Base-by-base conservation (phyloP, 2,888 invertebrate species). In the Leucoptera coffeella region DNA sequence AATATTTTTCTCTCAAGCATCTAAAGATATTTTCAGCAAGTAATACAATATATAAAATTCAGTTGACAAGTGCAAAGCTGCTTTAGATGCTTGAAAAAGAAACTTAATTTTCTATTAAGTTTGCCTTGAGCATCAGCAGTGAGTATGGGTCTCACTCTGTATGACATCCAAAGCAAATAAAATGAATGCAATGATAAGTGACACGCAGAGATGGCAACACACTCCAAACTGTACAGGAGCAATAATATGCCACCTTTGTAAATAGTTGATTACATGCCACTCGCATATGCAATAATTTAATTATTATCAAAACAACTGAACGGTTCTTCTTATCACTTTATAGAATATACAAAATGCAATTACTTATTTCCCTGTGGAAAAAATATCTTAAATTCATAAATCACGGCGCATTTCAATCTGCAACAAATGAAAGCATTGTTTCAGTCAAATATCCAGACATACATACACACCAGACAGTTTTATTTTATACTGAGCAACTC, bases 341-440 rank as follows among this genome's bases (percentile, higher is more conserved):
- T 71, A 71, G 65, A 72, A 72, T 71, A 72, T 72, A 72, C 72
- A 72, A 72, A 72, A 72, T 71, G 71, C 71, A 71, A 64, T 71
- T 71, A 72, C 69, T 72, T 69, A 71, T 69, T 71, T 71, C 71
- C 71, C 56, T 65, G 67, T 71, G 69, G 71, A 71, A 72, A 71
- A 67, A 67, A 67, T 71, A 69, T 67, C 67, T 69, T 71, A 64
- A 61, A 69, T 62, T 65, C 65, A 61, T 67, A 64, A 65, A 69
- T 65, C 71, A 67, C 71, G 67, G 60, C 62, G 64, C 60, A 58
- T 55, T 62, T 69, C 58, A 62, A 69, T 67, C 69, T 72, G 69
- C 17, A 58, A 59, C 47, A 35, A 54, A 47, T 46, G 50, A 34
- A n/a, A n/a, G n/a, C n/a, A n/a, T n/a, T n/a, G n/a, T n/a, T n/a